Percentiles rank a stretch among this genome's conserved stretches.
These are phyloP conservation scores for Arremon aurantiirostris DNA, from an alignment of 2,797 vertebrate genomes.

Conservation along the genomic window DNA sequence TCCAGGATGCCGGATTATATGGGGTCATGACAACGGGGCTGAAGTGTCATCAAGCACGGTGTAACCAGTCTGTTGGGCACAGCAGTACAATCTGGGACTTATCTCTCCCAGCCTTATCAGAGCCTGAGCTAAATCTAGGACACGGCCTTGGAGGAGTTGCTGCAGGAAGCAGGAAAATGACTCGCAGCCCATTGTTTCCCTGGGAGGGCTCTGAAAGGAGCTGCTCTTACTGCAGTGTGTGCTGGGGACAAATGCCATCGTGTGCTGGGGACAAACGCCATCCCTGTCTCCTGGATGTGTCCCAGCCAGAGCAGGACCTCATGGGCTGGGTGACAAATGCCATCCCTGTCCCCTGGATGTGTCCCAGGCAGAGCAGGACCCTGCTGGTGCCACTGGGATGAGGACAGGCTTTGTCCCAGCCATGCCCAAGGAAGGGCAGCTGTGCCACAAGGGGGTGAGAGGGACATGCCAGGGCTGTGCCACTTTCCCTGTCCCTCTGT, in stretches of 20 bases:
- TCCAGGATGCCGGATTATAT: slow-evolving; percentile 84
- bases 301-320: neutral
- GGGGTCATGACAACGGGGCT: slow-evolving; percentile 71
- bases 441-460: neutral
- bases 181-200: neutral
- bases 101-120: slow-evolving; percentile 54
- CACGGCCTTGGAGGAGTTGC: slow-evolving; percentile 42
- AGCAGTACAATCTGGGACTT: slow-evolving; percentile 73
- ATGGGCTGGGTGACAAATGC: neutral
- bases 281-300: accelerated
- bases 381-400: neutral
- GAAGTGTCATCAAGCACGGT: slow-evolving; percentile 69
- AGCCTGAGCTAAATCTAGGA: slow-evolving; percentile 60
- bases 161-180: slow-evolving; percentile 21
- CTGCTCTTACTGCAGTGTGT: accelerated
- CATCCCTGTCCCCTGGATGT: accelerated
- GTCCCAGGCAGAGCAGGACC: neutral
- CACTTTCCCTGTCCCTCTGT: neutral
- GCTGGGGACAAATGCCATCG: neutral
- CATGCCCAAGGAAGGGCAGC: neutral
- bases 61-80: slow-evolving; percentile 70
- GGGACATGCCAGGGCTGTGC: neutral
- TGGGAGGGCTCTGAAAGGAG: neutral
- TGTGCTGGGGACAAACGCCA: accelerated
- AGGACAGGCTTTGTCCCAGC: neutral